These are phyloP conservation scores for Drosophila erecta DNA, from an alignment of 1,140 invertebrate genomes.

Conservation along the genomic window DNA sequence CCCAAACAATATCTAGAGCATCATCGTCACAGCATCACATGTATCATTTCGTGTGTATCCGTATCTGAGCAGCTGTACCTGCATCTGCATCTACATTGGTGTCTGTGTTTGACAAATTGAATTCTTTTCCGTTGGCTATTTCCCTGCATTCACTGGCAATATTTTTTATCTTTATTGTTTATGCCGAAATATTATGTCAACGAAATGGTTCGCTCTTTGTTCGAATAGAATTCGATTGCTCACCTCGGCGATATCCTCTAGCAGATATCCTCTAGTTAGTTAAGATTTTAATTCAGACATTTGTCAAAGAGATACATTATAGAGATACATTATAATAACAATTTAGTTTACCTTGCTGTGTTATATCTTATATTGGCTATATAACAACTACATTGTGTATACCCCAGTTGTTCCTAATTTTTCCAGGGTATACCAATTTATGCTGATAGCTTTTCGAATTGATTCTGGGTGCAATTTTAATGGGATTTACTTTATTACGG, in stretches of 20 bases:
- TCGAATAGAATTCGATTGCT: background rate
- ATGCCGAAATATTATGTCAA: constrained; percentile 34
- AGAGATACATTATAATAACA: too few relatives aligned
- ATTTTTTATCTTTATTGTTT: constrained; percentile 32
- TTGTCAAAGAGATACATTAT: background rate
- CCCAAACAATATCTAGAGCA: constrained; percentile 43
- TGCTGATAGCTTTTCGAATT: constrained; percentile 47
- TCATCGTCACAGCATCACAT: constrained; percentile 49
- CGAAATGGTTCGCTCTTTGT: background rate
- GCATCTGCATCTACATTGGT: constrained; percentile 16
- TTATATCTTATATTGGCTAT: background rate
- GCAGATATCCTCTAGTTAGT: too few relatives aligned
- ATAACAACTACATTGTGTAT: background rate
- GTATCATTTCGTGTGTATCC: constrained; percentile 15
- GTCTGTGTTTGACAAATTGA: constrained; percentile 43
- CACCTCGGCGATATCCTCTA: background rate
- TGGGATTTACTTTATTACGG: constrained; percentile 47
- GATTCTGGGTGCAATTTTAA: constrained; percentile 58
- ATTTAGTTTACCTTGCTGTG: background rate
- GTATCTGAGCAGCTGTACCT: constrained; percentile 10
- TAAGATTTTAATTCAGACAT: too few relatives aligned
- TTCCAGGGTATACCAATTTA: constrained; percentile 22
- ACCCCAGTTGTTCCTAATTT: background rate
- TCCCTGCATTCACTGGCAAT: constrained; percentile 19
- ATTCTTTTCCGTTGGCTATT: constrained; percentile 28